Conservation (phyloP, 2,113 vertebrate species). For the Chloebia gouldiae region DNA sequence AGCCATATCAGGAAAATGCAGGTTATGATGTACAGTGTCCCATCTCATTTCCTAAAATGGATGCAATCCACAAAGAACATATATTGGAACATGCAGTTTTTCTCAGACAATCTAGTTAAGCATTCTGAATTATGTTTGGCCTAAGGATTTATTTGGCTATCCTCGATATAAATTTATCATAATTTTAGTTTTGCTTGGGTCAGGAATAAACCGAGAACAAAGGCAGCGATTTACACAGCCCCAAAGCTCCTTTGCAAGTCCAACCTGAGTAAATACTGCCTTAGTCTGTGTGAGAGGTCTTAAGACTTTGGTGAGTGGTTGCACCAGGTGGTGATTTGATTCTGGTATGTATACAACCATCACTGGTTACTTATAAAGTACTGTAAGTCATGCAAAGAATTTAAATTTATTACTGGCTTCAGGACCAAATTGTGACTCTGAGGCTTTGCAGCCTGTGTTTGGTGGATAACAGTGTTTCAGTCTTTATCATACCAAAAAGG, state of each 20-base stretch:
- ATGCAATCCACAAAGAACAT: background rate
- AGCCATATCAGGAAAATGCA: slow-evolving; percentile 6
- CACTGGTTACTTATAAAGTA: background rate
- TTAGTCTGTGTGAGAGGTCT: background rate
- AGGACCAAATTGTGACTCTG: background rate
- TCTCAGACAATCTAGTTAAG: background rate
- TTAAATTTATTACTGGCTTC: background rate
- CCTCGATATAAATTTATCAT: background rate
- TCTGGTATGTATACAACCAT: background rate
- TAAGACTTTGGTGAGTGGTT: background rate
- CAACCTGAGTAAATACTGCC: background rate
- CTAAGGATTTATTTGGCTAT: background rate
- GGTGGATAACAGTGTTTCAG: background rate
- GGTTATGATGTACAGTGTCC: background rate
- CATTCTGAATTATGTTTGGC: background rate
- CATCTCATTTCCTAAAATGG: background rate
- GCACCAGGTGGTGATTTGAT: background rate
- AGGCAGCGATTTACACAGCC: background rate
- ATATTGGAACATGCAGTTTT: background rate
- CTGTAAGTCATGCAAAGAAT: background rate
- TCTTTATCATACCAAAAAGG: background rate
- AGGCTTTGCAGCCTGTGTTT: background rate
- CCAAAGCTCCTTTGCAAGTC: background rate
- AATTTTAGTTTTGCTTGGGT: background rate
- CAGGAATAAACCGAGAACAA: background rate